Evolutionary conservation across 2,797 vertebrate genomes (phyloP), one percentile per base, ranked within the genome.

Genomic region (Oreonectes daqikongensis): DNA sequence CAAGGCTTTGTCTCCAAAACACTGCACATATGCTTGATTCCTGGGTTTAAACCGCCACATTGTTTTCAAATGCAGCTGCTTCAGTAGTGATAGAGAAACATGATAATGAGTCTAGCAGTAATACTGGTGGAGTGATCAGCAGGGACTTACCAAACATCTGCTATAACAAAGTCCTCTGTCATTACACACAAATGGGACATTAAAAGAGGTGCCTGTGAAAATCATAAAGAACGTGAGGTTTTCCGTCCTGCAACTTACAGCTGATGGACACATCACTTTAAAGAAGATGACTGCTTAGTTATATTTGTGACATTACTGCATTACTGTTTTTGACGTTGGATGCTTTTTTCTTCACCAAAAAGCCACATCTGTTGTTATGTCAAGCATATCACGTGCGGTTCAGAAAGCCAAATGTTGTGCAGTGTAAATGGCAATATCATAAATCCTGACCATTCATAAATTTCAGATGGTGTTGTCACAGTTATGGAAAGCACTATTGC

Each of bases 91-190:
- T 73, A 63, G 78, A 86, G 85, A 86, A 73, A 74, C 81, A 79
- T 79, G 87, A 87, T 84, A 86, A 86, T 46, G 87, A 88, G 86
- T 83, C 86, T 85, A 87, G 88, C 84, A 87, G 82, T 84, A 84
- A 82, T 85, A 79, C 65, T 20, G 63, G 72, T 80, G 77, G 83
- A 79, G 79, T 17, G 40, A 86, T 82, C 88, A 84, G 85, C 87
- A 86, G 88, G 92, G 89, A 89, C 89, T 87, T 90, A 85, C 84
- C 86, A 87, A 92, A 92, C 92, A 93, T 93, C 91, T 93, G 92
- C 90, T 84, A 82, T 83, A 22, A 69, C 66, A 64, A 78, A 82
- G 83, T 84, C 87, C 82, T 86, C 90, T 90, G 90, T 91, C 89
- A 82, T 88, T 88, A 82, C 85, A 90, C 90, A 92, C 90, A 90